phyloP scores from a whole-genome alignment of 2,888 invertebrate species.

The Marasmarcha lunaedactyla region DNA sequence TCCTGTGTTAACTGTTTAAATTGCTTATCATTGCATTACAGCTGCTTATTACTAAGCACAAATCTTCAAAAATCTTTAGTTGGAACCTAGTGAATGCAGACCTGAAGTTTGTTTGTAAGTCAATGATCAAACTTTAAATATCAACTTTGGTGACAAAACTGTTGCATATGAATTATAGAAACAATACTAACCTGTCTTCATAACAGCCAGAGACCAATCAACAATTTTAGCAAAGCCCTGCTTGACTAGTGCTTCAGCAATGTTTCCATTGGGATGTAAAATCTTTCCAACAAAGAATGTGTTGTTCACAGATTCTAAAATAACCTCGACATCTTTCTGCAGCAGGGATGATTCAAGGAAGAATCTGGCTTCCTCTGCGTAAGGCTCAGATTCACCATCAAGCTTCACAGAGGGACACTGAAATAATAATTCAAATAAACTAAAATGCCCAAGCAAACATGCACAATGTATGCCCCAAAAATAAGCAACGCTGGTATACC shows the following conservation, averaged over 20 bases:
- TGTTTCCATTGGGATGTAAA: conserved; percentile 91
- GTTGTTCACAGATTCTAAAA: conserved; percentile 93
- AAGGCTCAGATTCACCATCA: conserved; percentile 77
- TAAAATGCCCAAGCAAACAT: too few species aligned
- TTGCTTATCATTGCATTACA: too few species aligned
- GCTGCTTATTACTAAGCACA: too few species aligned
- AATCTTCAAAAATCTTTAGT: too few species aligned
- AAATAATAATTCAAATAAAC: too few species aligned
- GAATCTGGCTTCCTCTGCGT: conserved; percentile 90
- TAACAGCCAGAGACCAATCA: conserved; percentile 58
- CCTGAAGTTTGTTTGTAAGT: too few species aligned
- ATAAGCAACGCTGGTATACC: too few species aligned
- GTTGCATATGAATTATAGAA: not conserved
- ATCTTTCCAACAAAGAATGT: conserved; percentile 95
- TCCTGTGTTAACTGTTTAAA: too few species aligned
- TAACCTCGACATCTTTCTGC: conserved; percentile 90
- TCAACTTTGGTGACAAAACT: too few species aligned
- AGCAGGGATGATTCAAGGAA: conserved; percentile 93
- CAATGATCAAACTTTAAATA: too few species aligned
- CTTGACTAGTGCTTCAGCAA: conserved; percentile 89
- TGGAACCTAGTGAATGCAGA: too few species aligned
- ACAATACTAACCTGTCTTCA: conserved; percentile 48
- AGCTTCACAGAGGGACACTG: conserved; percentile 85
- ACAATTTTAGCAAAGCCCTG: conserved; percentile 93
- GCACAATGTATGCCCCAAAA: too few species aligned